Evolutionary conservation across 2,888 invertebrate species (phyloP).

Genomic region (Andricus quercusramuli): DNA sequence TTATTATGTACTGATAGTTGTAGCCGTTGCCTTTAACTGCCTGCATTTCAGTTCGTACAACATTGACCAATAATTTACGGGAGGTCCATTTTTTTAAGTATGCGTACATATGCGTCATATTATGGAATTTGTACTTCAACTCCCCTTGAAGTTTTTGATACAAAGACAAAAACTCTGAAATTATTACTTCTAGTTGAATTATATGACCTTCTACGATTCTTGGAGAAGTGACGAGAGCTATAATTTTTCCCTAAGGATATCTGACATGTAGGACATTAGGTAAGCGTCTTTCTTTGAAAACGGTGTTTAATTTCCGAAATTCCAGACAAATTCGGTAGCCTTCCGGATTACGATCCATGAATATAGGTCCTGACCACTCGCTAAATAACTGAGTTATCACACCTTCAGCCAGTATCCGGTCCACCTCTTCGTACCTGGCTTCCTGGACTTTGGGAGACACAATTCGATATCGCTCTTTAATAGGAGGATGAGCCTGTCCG

Average conservation of each 20-base stretch:
- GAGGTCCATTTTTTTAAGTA: constrained; percentile 50
- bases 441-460: no score
- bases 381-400: no score
- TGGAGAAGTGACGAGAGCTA: constrained; percentile 43
- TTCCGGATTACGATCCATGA: no score
- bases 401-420: no score
- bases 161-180: constrained; percentile 45
- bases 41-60: constrained; percentile 54
- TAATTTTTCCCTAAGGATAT: constrained; percentile 3
- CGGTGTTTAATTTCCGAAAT: no score
- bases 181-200: constrained; percentile 33
- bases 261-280: no score
- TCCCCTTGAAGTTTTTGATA: constrained; percentile 45
- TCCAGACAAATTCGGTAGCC: no score
- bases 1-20: constrained; percentile 32
- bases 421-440: no score
- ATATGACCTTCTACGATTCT: constrained; percentile 43
- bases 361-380: no score
- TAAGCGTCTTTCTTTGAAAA: no score
- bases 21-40: constrained; percentile 40
- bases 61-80: constrained; percentile 54
- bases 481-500: no score
- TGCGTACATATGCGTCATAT: constrained; percentile 50
- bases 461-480: no score
- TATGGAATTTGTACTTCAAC: constrained; percentile 55